phyloP scores from a whole-genome alignment of 2,888 invertebrate genomes.

The Leistus spinibarbis region DNA sequence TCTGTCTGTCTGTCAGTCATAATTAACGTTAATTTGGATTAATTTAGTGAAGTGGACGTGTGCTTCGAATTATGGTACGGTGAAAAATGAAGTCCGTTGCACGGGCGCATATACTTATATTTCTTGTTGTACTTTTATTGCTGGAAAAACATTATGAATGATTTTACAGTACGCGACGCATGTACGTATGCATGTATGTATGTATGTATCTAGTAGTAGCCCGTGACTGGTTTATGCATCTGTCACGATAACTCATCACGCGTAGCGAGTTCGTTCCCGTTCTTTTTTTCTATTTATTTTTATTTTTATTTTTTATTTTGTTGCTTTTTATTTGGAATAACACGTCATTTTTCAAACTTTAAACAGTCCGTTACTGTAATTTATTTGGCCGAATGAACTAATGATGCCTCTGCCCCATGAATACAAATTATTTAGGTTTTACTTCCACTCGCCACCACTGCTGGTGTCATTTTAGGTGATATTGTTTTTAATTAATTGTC shows the following conservation, averaged over 20 bases:
- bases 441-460: not conserved
- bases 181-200: slow-evolving; percentile 6
- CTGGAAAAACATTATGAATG: slow-evolving; percentile 37
- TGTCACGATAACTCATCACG: slow-evolving; percentile 36
- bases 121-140: slow-evolving; percentile 30
- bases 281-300: slow-evolving; percentile 16
- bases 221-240: slow-evolving; percentile 31
- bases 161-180: slow-evolving; percentile 33
- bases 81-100: slow-evolving; percentile 30
- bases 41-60: slow-evolving; percentile 45
- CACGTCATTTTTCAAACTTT: slow-evolving; percentile 36
- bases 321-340: slow-evolving; percentile 17
- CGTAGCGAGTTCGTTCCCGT: not conserved
- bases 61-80: slow-evolving; percentile 40
- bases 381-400: slow-evolving; percentile 31
- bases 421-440: not conserved
- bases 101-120: not conserved
- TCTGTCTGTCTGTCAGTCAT: slow-evolving; percentile 41
- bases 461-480: not conserved
- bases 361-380: slow-evolving; percentile 28
- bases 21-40: slow-evolving; percentile 45
- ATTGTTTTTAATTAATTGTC: not conserved
- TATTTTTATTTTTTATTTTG: slow-evolving; percentile 12
- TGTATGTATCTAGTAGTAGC: slow-evolving; percentile 16
- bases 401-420: slow-evolving; percentile 13